Base-by-base conservation (phyloP, 2,113 vertebrate species). In the Cheirogaleus medius region DNA sequence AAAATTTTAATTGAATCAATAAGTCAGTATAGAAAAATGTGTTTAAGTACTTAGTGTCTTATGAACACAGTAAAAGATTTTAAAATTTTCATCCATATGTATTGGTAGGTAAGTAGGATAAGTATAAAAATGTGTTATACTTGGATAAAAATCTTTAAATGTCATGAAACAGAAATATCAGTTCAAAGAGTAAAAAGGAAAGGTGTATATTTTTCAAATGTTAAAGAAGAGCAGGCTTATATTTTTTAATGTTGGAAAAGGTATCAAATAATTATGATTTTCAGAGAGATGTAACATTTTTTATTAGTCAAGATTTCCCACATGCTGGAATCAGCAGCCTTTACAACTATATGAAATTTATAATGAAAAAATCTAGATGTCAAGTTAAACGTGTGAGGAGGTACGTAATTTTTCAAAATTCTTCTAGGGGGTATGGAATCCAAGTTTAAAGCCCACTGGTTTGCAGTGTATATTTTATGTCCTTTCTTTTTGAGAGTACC, bases 111-210 rank as follows among this genome's bases (percentile, higher is more conserved):
- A 58, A 77, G 29, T n/a, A 86, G 49, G 29, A 23, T 74, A 87
- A 81, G 82, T 29, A 60, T 74, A 74, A 87, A 91, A 81, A 76
- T 37, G 39, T 66, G 21, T 60, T 94, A 29, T 23, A 47, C 39
- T 49, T 87, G 64, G 63, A 91, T 49, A 87, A 58, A 96, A 74
- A 74, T 94, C 44, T 91, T 91, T 91, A 74, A 86, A 94, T 86
- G 34, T 82, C 47, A 73, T 27, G 15, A 17, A 81, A 74, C 15
- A 37, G 37, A 90, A 91, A 91, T 58, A 74, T 58, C 20, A 58
- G 9, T 68, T 91, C 74, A 91, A 81, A 76, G 9, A 81, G 25
- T 56, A 56, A 58, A 86, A 93, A 90, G 32, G 39, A 63, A 73
- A 47, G 32, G 29, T 39, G 52, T 47, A 12, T 10, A 85, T 87